A percentile compares a stretch with the other conserved stretches of the same genome.
phyloP scores from a whole-genome alignment of 2,113 vertebrate species.

The Drymodes brunneopygia region DNA sequence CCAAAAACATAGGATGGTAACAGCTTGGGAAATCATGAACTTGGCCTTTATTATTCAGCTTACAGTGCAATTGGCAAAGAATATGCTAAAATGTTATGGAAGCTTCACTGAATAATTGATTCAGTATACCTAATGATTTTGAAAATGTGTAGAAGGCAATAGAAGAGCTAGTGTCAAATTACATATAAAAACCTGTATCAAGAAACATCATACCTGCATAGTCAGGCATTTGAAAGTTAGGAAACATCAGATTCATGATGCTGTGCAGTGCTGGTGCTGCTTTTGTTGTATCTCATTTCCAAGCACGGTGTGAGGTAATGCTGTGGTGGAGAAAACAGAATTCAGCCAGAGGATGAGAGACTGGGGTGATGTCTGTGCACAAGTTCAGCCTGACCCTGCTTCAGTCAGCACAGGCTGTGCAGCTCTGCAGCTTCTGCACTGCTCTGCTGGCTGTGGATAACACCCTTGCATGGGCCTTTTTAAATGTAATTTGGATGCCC shows the following conservation, averaged over 20 bases:
- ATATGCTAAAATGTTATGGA: constrained; percentile 19
- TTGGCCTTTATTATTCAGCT: neutral
- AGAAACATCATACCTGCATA: neutral
- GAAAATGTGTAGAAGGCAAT: neutral
- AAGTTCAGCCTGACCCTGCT: neutral
- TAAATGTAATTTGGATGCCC: neutral
- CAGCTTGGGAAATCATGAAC: neutral
- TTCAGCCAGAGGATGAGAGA: neutral
- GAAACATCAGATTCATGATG: neutral
- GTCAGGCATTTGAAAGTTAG: neutral
- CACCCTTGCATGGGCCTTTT: neutral
- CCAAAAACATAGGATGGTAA: neutral
- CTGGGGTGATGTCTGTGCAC: neutral
- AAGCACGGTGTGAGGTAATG: neutral
- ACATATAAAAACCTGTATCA: neutral
- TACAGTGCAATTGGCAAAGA: neutral
- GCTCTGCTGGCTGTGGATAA: neutral
- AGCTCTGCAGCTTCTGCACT: neutral
- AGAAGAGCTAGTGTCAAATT: constrained; percentile 5
- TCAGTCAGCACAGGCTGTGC: neutral
- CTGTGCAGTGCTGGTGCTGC: neutral
- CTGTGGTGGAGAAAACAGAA: neutral
- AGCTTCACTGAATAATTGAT: constrained; percentile 22
- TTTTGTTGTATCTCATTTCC: neutral
- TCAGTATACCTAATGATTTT: neutral